Evolutionary conservation across 2,888 invertebrate species (phyloP).

Genomic region (Agonum fuliginosum): DNA sequence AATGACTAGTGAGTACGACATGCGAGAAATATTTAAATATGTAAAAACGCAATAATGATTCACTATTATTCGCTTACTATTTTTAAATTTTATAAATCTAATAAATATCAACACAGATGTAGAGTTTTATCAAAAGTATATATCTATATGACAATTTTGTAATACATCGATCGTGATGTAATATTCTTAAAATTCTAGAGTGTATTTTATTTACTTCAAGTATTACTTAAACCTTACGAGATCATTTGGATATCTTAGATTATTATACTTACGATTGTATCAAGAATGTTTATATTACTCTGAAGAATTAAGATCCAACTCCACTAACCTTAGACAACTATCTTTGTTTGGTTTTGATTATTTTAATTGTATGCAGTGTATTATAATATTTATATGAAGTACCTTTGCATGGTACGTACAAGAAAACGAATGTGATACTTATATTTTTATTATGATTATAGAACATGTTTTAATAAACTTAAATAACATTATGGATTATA

Average conservation of each 20-base stretch:
- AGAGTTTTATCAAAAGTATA: conserved; percentile 49
- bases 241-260: conserved; percentile 39
- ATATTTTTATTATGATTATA: conserved; percentile 56
- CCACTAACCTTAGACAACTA: conserved; percentile 34
- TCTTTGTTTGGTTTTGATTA: conserved; percentile 26
- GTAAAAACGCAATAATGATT: conserved; percentile 57
- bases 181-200: conserved; percentile 31
- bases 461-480: conserved; percentile 44
- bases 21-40: conserved; percentile 40
- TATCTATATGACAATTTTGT: conserved; percentile 49
- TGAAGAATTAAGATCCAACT: conserved; percentile 19
- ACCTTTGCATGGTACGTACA: conserved; percentile 45
- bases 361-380: conserved; percentile 40
- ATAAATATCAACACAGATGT: conserved; percentile 46
- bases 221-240: conserved; percentile 45
- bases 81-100: conserved; percentile 47
- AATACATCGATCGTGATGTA: conserved; percentile 46
- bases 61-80: conserved; percentile 50
- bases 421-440: conserved; percentile 58
- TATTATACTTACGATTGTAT: conserved; percentile 38
- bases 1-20: conserved; percentile 32
- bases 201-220: conserved; percentile 40
- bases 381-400: conserved; percentile 47
- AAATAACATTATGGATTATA: conserved; percentile 50
- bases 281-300: conserved; percentile 30